Evolutionary conservation across 2,888 invertebrate species (phyloP), one percentile per base, ranked within the genome.

Genomic region (Biston stratarius): DNA sequence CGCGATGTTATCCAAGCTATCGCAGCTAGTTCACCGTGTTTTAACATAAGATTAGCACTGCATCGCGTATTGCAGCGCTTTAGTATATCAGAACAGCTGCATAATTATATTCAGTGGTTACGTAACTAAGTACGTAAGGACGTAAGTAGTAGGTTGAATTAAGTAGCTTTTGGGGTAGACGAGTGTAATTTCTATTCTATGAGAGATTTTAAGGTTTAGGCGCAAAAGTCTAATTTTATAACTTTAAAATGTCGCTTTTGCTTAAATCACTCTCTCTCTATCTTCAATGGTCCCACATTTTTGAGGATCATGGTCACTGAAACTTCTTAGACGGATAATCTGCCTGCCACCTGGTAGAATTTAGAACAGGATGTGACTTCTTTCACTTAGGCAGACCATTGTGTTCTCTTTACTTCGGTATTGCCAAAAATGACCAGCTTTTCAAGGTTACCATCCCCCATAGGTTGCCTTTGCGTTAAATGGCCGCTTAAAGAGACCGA

Each of bases 31-130:
- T 74, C 70, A 72, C 67, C 69, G 71, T 71, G 73, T 69, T 74
- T 77, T 72, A 69, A 64, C 70, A 73, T 74, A 71, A 72, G 73
- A 76, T 74, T 75, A 80, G 60, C 56, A 45, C 63, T 15, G 64
- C 59, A 60, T 79, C 84, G 61, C 65, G 64, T 64, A 49, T 59
- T 55, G 62, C 58, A 53, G 11, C 52, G 53, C 52, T 55, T 6
- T 33, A 0, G 15, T 24, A 42, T 55, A 7, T 5, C 15, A 47
- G 45, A 49, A 62, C 42, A 56, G 62, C 61, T 69, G 59, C 61
- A 58, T 67, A 67, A 67, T 3, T 67, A 52, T 61, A 64, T 66
- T 55, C 64, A 59, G 53, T 60, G 59, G 56, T 63, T 61, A 55
- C 56, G 55, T 64, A 56, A 56, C 65, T 66, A 56, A 52, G 51